Evolutionary conservation across 37 sponge, comb jelly and placozoan species (phyloP).

Genomic region (Haliclona indistincta): DNA sequence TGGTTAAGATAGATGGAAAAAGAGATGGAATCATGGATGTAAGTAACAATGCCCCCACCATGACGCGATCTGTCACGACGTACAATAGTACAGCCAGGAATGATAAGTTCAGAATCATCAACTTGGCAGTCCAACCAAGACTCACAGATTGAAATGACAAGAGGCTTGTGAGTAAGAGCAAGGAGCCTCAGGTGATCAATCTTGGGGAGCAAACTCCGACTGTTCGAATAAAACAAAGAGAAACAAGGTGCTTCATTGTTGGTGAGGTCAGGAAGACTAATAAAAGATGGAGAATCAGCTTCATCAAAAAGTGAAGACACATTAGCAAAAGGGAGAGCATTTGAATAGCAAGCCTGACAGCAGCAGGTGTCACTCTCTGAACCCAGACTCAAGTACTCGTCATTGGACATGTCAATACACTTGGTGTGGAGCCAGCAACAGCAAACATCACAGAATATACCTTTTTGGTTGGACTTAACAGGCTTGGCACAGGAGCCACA

Average conservation of each 20-base stretch:
- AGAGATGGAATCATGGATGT: neutral
- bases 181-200: neutral
- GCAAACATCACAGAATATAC: constrained; percentile 15
- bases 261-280: neutral
- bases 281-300: neutral
- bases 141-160: neutral
- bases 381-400: neutral
- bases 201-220: constrained; percentile 2
- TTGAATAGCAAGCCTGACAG: neutral
- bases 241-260: too few species aligned
- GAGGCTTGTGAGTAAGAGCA: neutral
- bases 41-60: constrained; percentile 10
- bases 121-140: neutral
- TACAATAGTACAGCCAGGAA: neutral
- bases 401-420: neutral
- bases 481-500: constrained; percentile 4
- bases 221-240: neutral
- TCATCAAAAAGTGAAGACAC: neutral
- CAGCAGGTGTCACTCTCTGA: neutral
- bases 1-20: neutral
- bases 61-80: constrained; percentile 3
- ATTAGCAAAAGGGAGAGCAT: neutral
- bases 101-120: neutral
- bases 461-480: constrained; percentile 18
- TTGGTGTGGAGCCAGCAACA: neutral